Evolutionary conservation across 1,140 invertebrate genomes (phyloP), one percentile per base, ranked within the genome.

Genomic region (Aphaenogaster rudis): DNA sequence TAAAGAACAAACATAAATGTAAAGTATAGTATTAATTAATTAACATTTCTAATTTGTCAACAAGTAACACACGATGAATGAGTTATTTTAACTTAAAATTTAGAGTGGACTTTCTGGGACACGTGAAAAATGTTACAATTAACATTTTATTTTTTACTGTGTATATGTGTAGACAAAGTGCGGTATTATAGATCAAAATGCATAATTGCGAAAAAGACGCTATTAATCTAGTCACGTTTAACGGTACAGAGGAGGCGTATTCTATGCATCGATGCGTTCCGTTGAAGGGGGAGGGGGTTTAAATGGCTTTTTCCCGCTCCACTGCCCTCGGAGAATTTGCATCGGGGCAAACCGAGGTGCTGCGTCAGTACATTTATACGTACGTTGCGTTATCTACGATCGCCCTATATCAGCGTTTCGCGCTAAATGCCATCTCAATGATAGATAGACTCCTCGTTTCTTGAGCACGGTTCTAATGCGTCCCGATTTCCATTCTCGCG

Each of bases 191-290:
- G 15, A 21, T 28, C 61, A 13, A 84, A 76, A 50, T 28, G n/a
- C 4, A 33, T n/a, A 61, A 84, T 84, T 28, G 7, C 17, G 54
- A 61, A 33, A 45, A 36, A 61, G 54, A 42, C 13, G 21, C 54
- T 50, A 84, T 21, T 61, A 84, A 84, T 84, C 57, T 74, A 74
- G 42, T 69, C 36, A 81, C 39, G 79, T 76, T 84, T 84, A 74
- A 82, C 33, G 36, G n/a, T 54, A 67, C 15, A 13, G 52, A 28
- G 45, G 42, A 52, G 13, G 36, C 42, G 52, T 48, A 48, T 82
- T 82, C 52, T 82, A 15, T 59, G 39, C 66, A 80, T 21, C 48
- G n/a, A 8, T 50, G 78, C 50, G 48, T 21, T 3, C 28, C 79
- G 79, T 52, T 13, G 6, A 28, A 28, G 52, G 36, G 59, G 64